Base-by-base conservation (phyloP, 2,888 invertebrate genomes). In the Tipula unca region DNA sequence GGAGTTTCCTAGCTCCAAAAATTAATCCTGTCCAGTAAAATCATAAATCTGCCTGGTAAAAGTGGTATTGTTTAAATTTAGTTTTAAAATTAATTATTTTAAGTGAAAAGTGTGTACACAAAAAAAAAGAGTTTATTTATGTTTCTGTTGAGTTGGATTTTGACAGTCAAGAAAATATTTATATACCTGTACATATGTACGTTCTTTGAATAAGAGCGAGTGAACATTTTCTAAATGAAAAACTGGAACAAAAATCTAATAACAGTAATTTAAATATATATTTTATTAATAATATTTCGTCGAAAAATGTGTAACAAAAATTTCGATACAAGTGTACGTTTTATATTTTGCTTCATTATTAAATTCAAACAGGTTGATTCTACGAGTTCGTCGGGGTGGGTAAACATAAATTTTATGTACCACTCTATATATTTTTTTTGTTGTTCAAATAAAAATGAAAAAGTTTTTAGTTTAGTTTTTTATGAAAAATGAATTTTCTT, bases 281-380 rank as follows among this genome's bases (percentile, higher is more conserved):
- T 20, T 69, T 25, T 69, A 69, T 25, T 69, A 25, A 69, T 25
- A 69, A 69, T 69, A 69, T 69, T 69, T 69, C 25, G 69, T 69
- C 69, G 69, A 69, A 69, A 69, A 69, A 69, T 69, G 25, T 69
- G 69, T 69, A 69, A 69, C 69, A 25, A 69, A 69, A 69, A 69
- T 69, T 69, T 69, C 69, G 69, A 69, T 69, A 25, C 25, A 69
- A 69, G 69, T 69, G 69, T 69, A 69, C n/a, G n/a, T n/a, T 48
- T 48, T 48, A 4, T 48, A 8, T 48, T 48, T 69, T 25, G 69
- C 25, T 25, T 69, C 20, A 69, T 69, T 69, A 69, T 25, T 69
- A 69, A 69, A 69, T 69, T 69, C 69, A 69, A 69, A 69, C 69
- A 69, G 69, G 69, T 69, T 69, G 69, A 69, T 69, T 69, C 25